Evolutionary conservation across 2,797 vertebrate species (phyloP).

Genomic region (Linurgus olivaceus): DNA sequence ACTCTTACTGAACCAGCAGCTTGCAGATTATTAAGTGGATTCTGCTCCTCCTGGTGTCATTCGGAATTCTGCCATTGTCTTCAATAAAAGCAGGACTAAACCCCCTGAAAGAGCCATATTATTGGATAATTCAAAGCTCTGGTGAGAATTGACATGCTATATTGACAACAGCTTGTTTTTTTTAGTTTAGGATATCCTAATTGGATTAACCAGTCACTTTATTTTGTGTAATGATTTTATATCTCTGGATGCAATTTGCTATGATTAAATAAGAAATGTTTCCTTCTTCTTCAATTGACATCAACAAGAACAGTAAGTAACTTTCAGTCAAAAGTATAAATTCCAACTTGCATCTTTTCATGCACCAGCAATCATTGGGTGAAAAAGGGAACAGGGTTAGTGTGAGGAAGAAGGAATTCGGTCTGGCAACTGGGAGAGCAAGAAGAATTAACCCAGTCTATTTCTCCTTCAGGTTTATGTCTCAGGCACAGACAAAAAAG

Average conservation of each 20-base stretch:
- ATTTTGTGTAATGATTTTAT: neutral
- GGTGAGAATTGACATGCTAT: neutral
- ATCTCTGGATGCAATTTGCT: neutral
- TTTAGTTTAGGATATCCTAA: neutral
- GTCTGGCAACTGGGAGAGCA: neutral
- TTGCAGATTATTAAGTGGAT: neutral
- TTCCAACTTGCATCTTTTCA: neutral
- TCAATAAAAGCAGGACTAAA: neutral
- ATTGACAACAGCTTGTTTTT: neutral
- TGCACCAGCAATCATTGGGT: neutral
- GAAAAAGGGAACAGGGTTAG: neutral
- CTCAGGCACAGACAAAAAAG: neutral
- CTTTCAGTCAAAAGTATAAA: neutral
- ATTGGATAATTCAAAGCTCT: neutral
- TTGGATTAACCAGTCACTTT: neutral
- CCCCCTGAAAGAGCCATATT: neutral
- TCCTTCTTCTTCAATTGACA: neutral
- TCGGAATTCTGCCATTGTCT: neutral
- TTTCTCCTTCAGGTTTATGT: neutral
- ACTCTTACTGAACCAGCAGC: constrained; percentile 17
- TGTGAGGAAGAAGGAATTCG: neutral
- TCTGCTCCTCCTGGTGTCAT: neutral
- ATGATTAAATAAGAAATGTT: neutral
- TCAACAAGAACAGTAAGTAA: neutral
- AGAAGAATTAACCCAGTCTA: neutral